Percentiles rank a stretch among this genome's conserved stretches.
Conservation (phyloP, 2,113 vertebrate genomes). For the Anthoscopus minutus region DNA sequence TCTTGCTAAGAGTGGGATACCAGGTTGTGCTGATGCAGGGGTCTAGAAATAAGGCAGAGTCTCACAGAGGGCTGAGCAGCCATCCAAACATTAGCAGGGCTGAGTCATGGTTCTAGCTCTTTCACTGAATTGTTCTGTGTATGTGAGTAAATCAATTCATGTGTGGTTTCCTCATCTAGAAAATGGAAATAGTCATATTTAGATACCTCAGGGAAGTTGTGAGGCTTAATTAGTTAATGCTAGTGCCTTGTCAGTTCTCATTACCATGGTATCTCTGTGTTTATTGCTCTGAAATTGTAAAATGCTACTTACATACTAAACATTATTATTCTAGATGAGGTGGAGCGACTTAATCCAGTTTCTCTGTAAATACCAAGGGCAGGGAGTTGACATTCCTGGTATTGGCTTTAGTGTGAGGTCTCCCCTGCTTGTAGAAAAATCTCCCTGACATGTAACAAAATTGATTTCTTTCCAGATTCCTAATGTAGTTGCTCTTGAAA, state of each 20-base stretch:
- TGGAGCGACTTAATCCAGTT: neutral
- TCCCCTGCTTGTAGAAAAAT: neutral
- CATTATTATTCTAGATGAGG: neutral
- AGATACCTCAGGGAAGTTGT: neutral
- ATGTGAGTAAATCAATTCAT: neutral
- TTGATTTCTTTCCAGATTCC: neutral
- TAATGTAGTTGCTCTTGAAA: neutral
- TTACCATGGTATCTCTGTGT: neutral
- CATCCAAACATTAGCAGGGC: neutral
- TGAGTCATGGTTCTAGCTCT: neutral
- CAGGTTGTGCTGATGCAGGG: accelerated
- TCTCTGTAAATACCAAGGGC: neutral
- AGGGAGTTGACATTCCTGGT: neutral
- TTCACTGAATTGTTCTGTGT: neutral
- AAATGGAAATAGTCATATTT: neutral
- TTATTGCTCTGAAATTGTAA: conserved; percentile 27
- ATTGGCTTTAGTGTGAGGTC: neutral
- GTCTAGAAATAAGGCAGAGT: neutral
- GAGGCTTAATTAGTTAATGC: conserved; percentile 20
- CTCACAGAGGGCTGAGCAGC: neutral
- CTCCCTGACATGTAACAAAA: neutral
- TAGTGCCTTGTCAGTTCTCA: conserved; percentile 16
- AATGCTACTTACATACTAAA: neutral
- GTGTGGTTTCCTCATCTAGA: neutral
- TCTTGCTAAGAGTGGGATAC: neutral